phyloP scores from a whole-genome alignment of 1,140 invertebrate species.

The Drosophila takahashii region DNA sequence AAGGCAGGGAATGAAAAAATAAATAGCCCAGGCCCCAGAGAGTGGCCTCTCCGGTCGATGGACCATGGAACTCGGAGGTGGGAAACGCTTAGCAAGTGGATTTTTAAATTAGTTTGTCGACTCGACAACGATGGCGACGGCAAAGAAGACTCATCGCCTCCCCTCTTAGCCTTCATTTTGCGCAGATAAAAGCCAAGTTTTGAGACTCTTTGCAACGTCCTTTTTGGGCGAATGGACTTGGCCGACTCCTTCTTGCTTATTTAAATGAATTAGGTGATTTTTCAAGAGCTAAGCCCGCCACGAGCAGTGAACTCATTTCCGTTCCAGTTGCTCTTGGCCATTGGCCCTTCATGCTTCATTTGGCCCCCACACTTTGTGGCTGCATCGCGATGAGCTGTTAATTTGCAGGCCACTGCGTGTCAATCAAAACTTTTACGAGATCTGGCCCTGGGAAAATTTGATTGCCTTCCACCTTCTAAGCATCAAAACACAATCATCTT shows the following conservation, averaged over 20 bases:
- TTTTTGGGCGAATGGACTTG: slow-evolving; percentile 67
- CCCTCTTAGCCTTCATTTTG: slow-evolving; percentile 24
- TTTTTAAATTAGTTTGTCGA: slow-evolving; percentile 81
- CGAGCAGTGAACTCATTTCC: slow-evolving; percentile 79
- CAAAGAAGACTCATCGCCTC: too few relatives aligned
- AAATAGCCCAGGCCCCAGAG: slow-evolving; percentile 54
- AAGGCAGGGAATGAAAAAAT: slow-evolving; percentile 78
- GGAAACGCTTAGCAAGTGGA: slow-evolving; percentile 77
- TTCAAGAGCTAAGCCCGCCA: slow-evolving; percentile 78
- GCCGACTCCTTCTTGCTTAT: slow-evolving; percentile 69
- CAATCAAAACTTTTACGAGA: slow-evolving; percentile 73
- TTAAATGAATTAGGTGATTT: slow-evolving; percentile 84
- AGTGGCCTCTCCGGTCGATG: slow-evolving; percentile 17
- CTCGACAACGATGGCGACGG: slow-evolving; percentile 19
- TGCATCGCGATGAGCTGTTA: slow-evolving; percentile 70
- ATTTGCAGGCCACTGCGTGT: slow-evolving; percentile 60
- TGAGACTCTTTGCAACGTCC: slow-evolving; percentile 31
- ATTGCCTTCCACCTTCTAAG: slow-evolving; percentile 27
- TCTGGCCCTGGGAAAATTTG: slow-evolving; percentile 31
- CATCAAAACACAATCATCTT: slow-evolving; percentile 24
- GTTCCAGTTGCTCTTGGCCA: slow-evolving; percentile 38
- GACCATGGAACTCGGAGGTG: slow-evolving; percentile 27
- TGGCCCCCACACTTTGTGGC: slow-evolving; percentile 56
- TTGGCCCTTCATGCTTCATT: slow-evolving; percentile 68
- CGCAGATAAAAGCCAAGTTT: slow-evolving; percentile 34